phyloP scores from a whole-genome alignment of 2,888 invertebrate species.

The Stenolophus ochropezus region DNA sequence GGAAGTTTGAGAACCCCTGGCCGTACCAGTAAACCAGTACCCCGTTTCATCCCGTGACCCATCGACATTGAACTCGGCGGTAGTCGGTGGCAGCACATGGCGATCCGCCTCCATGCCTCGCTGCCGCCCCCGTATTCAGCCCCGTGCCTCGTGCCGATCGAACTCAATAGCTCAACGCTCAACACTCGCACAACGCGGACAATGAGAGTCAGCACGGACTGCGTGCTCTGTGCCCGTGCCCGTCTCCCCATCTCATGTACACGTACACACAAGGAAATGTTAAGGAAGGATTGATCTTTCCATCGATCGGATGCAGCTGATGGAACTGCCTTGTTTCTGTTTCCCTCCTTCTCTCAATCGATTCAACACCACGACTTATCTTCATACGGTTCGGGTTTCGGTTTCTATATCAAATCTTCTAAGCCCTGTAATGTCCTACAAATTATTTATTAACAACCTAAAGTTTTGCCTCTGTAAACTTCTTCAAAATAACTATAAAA shows the following conservation, averaged over 20 bases:
- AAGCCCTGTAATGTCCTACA: too few relatives aligned
- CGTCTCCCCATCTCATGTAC: background rate
- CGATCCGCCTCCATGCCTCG: background rate
- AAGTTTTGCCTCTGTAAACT: too few relatives aligned
- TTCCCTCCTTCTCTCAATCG: background rate
- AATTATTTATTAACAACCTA: too few relatives aligned
- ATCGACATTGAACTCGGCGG: constrained; percentile 41
- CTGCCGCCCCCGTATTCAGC: background rate
- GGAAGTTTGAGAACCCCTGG: background rate
- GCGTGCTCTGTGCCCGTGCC: background rate
- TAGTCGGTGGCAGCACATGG: constrained; percentile 20
- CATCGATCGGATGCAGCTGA: background rate
- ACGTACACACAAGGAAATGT: background rate
- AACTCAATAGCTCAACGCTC: background rate
- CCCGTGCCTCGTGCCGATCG: background rate
- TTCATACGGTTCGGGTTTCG: too few relatives aligned
- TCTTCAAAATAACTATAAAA: too few relatives aligned
- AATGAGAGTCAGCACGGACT: background rate
- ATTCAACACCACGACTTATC: background rate
- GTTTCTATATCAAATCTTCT: background rate
- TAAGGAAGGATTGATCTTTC: background rate
- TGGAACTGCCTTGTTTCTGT: background rate
- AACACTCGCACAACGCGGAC: background rate
- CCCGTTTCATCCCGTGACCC: constrained; percentile 47
- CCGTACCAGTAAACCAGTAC: constrained; percentile 21